Evolutionary conservation across 2,888 invertebrate species (phyloP), one percentile per base, ranked within the genome.

Genomic region (Uropetala carovei): DNA sequence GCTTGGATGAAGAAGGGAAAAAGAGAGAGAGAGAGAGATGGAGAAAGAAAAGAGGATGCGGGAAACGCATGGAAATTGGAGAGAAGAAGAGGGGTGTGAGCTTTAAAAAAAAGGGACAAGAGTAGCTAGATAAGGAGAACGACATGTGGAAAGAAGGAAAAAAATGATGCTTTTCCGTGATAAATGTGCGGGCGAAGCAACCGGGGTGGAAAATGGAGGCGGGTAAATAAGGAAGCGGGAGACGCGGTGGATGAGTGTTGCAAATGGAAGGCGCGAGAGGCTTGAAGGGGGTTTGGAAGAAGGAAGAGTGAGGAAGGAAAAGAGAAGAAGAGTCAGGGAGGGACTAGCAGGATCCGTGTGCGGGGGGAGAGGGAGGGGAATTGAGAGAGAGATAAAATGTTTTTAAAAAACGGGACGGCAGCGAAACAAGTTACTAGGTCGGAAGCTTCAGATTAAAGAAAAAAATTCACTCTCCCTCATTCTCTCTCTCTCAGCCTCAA

Each of bases 101-200:
- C n/a, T n/a, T n/a, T 68, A 22, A 7, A 22, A 64, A 68, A n/a
- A n/a, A n/a, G 68, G 22, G 75, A 75, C n/a, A 75, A 75, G 75
- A 75, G 75, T 75, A 22, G 75, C 75, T 75, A 27, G 75, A 75
- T 75, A 75, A 75, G 75, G 75, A 75, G 75, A 75, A 75, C 75
- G 75, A 75, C 75, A 75, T 75, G 75, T 75, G 22, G 27, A 75
- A 27, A 75, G 75, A 27, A 75, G 75, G 75, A 75, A 75, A 75
- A 75, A 75, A 75, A 27, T 22, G 27, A 11, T 22, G 75, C 22
- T 75, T 75, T 18, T 27, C 75, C 22, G 75, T 75, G 75, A 75
- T 75, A 75, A 75, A 75, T 75, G 75, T 75, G 75, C 75, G 75
- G 75, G 75, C 75, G 75, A 10, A 75, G 75, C 13, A 75, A 75